Evolutionary conservation across 2,797 vertebrate genomes (phyloP).

Genomic region (Otolemur crassicaudatus): DNA sequence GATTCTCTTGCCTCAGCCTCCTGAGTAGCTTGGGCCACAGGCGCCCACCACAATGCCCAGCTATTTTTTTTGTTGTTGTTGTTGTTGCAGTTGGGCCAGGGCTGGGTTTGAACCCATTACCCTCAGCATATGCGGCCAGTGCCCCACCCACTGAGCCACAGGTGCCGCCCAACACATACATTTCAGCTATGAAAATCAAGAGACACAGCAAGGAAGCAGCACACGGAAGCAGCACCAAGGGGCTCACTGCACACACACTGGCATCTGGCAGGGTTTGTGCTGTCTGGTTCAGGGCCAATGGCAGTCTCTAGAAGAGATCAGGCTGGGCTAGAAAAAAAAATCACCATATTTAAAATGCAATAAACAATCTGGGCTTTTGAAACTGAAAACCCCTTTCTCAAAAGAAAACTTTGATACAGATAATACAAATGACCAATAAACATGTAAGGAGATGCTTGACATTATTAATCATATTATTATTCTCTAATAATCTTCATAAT

Average conservation of each 20-base stretch:
- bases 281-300: neutral
- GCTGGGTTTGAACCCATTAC: no score
- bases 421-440: neutral
- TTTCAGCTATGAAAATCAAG: neutral
- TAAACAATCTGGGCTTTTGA: neutral
- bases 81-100: no score
- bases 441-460: neutral
- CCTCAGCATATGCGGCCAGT: no score
- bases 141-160: no score
- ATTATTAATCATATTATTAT: neutral
- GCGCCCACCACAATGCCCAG: no score
- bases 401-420: neutral
- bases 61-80: no score
- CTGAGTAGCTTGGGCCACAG: no score
- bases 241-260: neutral
- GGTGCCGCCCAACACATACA: neutral
- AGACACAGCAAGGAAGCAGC: neutral
- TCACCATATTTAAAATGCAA: neutral
- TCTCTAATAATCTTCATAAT: no score
- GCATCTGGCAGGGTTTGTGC: neutral
- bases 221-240: neutral
- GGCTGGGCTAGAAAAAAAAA: neutral
- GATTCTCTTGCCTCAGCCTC: no score
- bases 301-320: neutral
- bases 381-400: neutral